Base-by-base conservation (phyloP, 2,888 invertebrate species). In the Heteromyza rotundicornis region DNA sequence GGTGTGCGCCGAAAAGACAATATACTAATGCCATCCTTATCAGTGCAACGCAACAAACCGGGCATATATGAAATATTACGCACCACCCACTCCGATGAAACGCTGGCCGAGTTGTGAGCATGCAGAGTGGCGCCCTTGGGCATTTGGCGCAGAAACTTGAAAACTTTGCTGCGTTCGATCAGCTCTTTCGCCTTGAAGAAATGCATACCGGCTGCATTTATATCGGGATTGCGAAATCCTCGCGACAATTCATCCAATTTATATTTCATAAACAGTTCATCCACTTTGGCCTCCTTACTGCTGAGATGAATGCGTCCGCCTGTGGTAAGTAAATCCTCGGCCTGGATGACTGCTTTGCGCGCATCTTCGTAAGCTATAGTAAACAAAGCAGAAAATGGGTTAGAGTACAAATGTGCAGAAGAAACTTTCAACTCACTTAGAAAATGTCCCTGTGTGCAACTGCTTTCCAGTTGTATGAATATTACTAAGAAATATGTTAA, bases 111-210 rank as follows among this genome's bases (percentile, higher is more conserved):
- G 58, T 86, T 83, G 69, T 89, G 88, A 0, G 82, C 76, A 70
- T 89, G 89, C 0, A 89, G 78, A 0, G 85, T 81, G 0, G 84
- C 85, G 2, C 88, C 82, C 47, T 83, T 90, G 0, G 90, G 89
- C 80, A 90, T 82, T 60, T 79, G 78, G 57, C 84, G 80, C 2
- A 90, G 83, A 2, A 89, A 82, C 54, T 85, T 72, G 66, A 86
- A 89, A 0, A 89, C 84, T 35, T 81, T 72, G 0, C 88, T 88
- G 3, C 80, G 72, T 22, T 87, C 86, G 17, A 89, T 87, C 1
- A 84, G 67, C 0, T 76, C 59, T 63, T 84, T 86, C 0, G 84
- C 84, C 12, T 83, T 77, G 60, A 89, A 84, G 67, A 89, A 89
- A 74, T 87, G 88, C 62, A 82, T 75, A 0, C 85, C 82, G 0